Base-by-base conservation (phyloP, 2,113 vertebrate genomes). In the Chrysochloris asiatica region DNA sequence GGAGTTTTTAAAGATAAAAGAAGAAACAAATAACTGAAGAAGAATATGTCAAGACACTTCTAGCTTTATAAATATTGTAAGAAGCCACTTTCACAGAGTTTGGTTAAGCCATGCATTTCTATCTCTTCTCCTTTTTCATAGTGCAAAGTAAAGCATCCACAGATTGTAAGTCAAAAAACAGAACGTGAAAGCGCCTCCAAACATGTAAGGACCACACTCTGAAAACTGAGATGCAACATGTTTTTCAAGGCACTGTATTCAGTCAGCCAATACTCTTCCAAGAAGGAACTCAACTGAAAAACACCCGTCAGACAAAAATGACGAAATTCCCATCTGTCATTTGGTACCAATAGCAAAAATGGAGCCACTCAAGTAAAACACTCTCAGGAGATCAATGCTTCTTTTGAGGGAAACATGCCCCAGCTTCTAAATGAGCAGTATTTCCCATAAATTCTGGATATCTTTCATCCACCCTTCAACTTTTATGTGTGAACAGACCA, bases 211-310 rank as follows among this genome's bases (percentile, higher is more conserved):
- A 41, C 41, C 13, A 50, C 0, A 56, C 2, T 78, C 26, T 92
- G 54, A 54, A 83, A 54, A 94, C 50, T 82, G 69, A 89, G 28
- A 89, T 80, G 61, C 69, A 92, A 86, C 38, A n/a, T n/a, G 24
- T 54, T 88, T 92, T 82, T 78, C 30, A 71, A 82, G 56, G 33
- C 3, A 72, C 67, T 52, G 22, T 80, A 92, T 69, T 91, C 33
- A 17, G 2, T 22, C 83, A 16, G 76, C 90, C 73, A 88, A 80
- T 41, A 71, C 4, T 85, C 73, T 72, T 33, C 26, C 28, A 76
- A 79, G 8, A 82, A 88, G 47, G 88, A 80, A n/a, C 36, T 72
- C 28, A 48, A 81, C 67, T 82, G 43, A 82, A 93, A 94, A 94
- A 72, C 5, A 93, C 38, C 8, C 59, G 63, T 83, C 26, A 75